Evolutionary conservation across 2,888 invertebrate species (phyloP), one percentile per base, ranked within the genome.

Genomic region (Meandrusa payeni): DNA sequence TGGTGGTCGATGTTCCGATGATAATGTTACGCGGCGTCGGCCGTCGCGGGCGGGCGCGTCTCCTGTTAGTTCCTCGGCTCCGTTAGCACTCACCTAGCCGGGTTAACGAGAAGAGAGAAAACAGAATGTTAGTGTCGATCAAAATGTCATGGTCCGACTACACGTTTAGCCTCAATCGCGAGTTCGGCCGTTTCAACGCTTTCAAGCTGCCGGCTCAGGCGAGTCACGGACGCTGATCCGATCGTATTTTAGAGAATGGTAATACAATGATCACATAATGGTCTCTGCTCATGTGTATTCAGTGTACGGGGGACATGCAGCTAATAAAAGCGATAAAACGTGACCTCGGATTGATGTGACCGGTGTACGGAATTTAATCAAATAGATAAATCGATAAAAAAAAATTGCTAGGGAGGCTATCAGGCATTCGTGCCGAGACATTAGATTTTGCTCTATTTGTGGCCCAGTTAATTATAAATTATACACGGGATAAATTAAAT

Each of bases 1-100:
- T 83, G 81, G 81, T 82, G 80, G 75, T 82, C 82, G 86, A 77
- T 79, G 85, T 76, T 80, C 85, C 86, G 86, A 76, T 85, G 87
- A 74, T 59, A 67, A 70, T 75, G 82, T 85, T 85, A 86, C 80
- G 79, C 76, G 76, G 70, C 75, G 78, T 67, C 74, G 54, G 64
- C 74, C 70, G 64, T 67, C 65, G 68, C 64, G 74, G 69, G 67
- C 76, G 73, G 70, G 73, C 76, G 70, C 72, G 60, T 64, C 81
- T 78, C 69, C 80, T 65, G 83, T 87, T 87, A 87, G 79, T 85
- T 78, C 85, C 82, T 75, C 86, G 73, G 76, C 83, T 89, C 88
- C 88, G 91, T 92, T 93, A 93, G 92, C 93, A 93, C 93, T 92
- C 92, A 92, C 92, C 93, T 93, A 92, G 90, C 90, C 91, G 89